Conservation (phyloP, 1,140 invertebrate genomes). For the Neodiprion pinetum region DNA sequence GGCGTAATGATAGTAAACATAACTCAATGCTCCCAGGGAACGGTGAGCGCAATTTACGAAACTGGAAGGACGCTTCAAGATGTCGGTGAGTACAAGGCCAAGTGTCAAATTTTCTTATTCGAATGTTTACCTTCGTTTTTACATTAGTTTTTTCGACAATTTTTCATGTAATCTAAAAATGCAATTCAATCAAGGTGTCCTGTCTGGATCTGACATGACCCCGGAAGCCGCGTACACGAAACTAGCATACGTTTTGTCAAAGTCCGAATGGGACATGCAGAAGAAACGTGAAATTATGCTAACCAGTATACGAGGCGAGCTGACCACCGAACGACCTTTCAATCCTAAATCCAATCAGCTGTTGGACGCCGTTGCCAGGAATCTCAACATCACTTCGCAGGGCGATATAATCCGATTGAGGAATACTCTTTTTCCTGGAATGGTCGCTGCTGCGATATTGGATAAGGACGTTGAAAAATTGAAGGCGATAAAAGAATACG, state of each 20-base stretch:
- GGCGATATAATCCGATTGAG: conserved; percentile 75
- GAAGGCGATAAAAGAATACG: conserved; percentile 61
- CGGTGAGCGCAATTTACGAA: conserved; percentile 81
- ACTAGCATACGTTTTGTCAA: conserved; percentile 88
- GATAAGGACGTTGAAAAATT: conserved; percentile 68
- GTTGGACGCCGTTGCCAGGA: conserved; percentile 71
- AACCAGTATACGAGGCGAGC: conserved; percentile 76
- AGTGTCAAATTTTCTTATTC: conserved; percentile 20
- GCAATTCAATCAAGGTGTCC: conserved; percentile 68
- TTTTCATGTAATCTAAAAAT: not conserved
- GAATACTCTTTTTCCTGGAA: conserved; percentile 78
- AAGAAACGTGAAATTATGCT: conserved; percentile 84
- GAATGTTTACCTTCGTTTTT: not conserved
- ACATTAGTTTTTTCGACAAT: conserved; percentile 1
- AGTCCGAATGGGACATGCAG: conserved; percentile 76
- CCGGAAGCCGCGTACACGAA: conserved; percentile 93
- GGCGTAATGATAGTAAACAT: conserved; percentile 93
- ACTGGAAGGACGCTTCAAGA: conserved; percentile 67
- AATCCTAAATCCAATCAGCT: conserved; percentile 67
- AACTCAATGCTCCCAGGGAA: conserved; percentile 85
- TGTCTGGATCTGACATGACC: conserved; percentile 94
- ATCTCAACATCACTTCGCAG: conserved; percentile 71
- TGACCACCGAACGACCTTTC: conserved; percentile 58
- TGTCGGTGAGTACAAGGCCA: conserved; percentile 38
- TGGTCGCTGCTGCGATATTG: conserved; percentile 78